Conservation (phyloP, 2,888 invertebrate genomes). For the Scaptomyza flava region DNA sequence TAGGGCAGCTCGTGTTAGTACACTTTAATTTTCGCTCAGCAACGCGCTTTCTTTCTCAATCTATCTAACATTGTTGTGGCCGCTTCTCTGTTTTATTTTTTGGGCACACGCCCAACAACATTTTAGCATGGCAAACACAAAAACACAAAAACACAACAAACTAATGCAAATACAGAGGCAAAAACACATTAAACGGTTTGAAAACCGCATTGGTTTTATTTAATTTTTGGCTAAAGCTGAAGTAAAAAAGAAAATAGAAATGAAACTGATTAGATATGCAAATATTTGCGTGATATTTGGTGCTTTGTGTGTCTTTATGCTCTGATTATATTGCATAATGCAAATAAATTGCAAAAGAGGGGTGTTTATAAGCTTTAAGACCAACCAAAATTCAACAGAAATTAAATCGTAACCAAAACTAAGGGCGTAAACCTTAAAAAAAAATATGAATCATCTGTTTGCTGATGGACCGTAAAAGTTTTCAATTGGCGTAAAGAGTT, state of each 20-base stretch:
- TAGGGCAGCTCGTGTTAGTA: slow-evolving; percentile 35
- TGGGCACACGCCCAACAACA: slow-evolving; percentile 58
- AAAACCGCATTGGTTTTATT: slow-evolving; percentile 1
- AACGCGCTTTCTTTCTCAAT: neutral
- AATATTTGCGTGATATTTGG: slow-evolving; percentile 74
- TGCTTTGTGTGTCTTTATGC: slow-evolving; percentile 59
- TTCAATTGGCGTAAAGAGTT: neutral
- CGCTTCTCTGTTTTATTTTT: slow-evolving; percentile 13
- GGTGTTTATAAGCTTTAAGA: neutral
- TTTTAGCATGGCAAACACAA: slow-evolving; percentile 6
- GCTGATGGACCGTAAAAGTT: slow-evolving; percentile 7
- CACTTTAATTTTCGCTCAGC: slow-evolving; percentile 1
- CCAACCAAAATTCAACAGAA: neutral
- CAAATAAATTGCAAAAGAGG: slow-evolving; percentile 6
- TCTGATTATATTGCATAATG: slow-evolving; percentile 65
- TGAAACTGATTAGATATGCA: slow-evolving; percentile 69
- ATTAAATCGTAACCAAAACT: neutral
- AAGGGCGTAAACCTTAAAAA: slow-evolving; percentile 5
- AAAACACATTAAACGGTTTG: slow-evolving; percentile 20
- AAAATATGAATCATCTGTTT: slow-evolving; percentile 5
- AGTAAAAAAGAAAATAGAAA: slow-evolving; percentile 24
- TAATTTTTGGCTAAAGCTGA: slow-evolving; percentile 21
- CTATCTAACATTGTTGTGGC: neutral
- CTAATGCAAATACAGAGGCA: slow-evolving; percentile 16
- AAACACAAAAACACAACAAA: slow-evolving; percentile 26